Base-by-base conservation (phyloP, 2,888 invertebrate genomes). In the Ormyrus nitidulus region DNA sequence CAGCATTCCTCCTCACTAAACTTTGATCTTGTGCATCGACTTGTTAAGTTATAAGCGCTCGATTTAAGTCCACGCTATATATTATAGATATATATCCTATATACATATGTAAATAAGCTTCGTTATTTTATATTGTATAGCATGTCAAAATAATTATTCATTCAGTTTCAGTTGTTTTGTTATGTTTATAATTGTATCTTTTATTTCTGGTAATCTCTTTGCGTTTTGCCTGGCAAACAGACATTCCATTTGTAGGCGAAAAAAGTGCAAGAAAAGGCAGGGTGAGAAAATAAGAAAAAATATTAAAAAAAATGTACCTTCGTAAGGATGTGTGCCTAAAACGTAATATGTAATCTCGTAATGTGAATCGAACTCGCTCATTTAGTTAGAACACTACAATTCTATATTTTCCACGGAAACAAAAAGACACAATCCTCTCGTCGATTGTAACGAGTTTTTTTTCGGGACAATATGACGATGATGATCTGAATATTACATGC, bases 311-410 rank as follows among this genome's bases (percentile, higher is more conserved):
- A 76, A 66, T 73, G 48, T 81, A 81, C 79, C 78, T 81, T 77
- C 59, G 73, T 78, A 71, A 72, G 74, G 76, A 76, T 73, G 81
- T 81, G 81, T 79, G 79, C 79, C 79, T 81, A 81, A 81, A 73
- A 66, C 58, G 1, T 34, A 34, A 34, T 34, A 34, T 73, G 64
- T 69, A 69, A 80, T 73, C 51, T 69, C 61, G 62, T 69, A 65
- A 65, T 44, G 78, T 78, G 74, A 71, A 68, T 80, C 62, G 59
- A 76, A 79, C 76, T 81, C 76, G 72, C 79, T 79, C 78, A 34
- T 48, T 73, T 74, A 69, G 58, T 53, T 77, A 64, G 66, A 53
- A 70, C 58, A 71, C 72, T 59, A 62, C 58, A 76, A 61, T 9
- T 66, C 61, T 80, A 77, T 34, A 34, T 80, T 80, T 80, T 80